Percentiles rank a stretch among this genome's conserved stretches.
phyloP scores from a whole-genome alignment of 2,888 invertebrate species.

The Eupithecia subfuscata region DNA sequence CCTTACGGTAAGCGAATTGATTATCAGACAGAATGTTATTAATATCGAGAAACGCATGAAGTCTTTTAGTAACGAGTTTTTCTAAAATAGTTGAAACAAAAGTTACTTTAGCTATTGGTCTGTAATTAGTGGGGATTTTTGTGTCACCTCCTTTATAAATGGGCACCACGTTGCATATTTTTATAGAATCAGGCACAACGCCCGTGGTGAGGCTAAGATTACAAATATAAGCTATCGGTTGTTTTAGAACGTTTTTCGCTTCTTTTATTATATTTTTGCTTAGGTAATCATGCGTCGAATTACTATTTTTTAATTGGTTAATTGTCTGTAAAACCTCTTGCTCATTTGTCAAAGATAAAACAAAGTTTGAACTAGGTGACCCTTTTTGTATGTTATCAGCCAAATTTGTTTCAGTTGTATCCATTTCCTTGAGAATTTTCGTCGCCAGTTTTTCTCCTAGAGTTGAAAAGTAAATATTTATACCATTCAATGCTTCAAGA shows the following conservation, averaged over 20 bases:
- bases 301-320: background rate
- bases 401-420: background rate
- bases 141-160: background rate
- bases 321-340: background rate
- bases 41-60: background rate
- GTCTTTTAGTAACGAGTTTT: background rate
- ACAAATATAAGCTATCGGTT: background rate
- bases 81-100: background rate
- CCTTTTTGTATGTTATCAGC: background rate
- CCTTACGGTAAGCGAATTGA: background rate
- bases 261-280: background rate
- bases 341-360: background rate
- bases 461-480: background rate
- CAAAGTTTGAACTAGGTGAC: background rate
- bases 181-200: background rate
- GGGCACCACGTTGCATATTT: background rate
- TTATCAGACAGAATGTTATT: background rate
- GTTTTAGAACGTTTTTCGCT: background rate
- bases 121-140: background rate
- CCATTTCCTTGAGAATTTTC: background rate
- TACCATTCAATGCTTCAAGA: background rate
- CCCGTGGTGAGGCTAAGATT: background rate
- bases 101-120: background rate
- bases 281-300: background rate
- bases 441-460: background rate